Base-by-base conservation (phyloP, 2,888 invertebrate genomes). In the Acleris emargana region DNA sequence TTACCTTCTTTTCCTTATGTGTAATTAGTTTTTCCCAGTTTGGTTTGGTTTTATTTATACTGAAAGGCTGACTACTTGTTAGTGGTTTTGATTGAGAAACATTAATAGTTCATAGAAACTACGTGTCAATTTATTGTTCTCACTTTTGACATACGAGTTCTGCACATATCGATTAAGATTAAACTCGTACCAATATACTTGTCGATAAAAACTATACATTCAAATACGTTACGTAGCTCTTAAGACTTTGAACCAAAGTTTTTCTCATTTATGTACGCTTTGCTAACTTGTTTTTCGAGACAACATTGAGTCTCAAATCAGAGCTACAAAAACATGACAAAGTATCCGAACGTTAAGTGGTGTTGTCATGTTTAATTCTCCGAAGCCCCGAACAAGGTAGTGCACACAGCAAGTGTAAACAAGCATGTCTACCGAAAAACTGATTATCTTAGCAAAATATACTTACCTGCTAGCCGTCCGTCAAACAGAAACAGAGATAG, bases 311-410 rank as follows among this genome's bases (percentile, higher is more conserved):
- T 20, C 49, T 18, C 3, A 20, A 20, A 18, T 49, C 49, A 49
- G 18, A n/a, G 17, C 11, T 11, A 11, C 49, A 51, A 18, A 17
- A n/a, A 25, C 11, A 22, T 13, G 25, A 22, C 22, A 42, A 17
- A 18, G 17, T 57, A 25, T 57, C 45, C 20, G 57, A 18, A 38
- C 25, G 6, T 45, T 45, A 17, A 45, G 22, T 5, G 5, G 58
- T 49, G 47, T 53, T 54, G 58, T 58, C 58, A 7, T 22, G 49
- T 53, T 25, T 64, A 59, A 64, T 64, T 64, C 58, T 28, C 16
- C 17, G 64, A 64, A 58, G n/a, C n/a, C 22, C 28, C 57, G 57
- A 53, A 64, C 58, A 38, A 52, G 58, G 58, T 47, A 58, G 16
- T 11, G 57, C 51, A 63, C 58, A 63, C 51, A 63, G 25, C 42